A percentile compares a stretch with the other conserved stretches of the same genome.
These are phyloP conservation scores for Myotis yumanensis DNA, from an alignment of 2,113 vertebrate genomes.

Conservation along the genomic window DNA sequence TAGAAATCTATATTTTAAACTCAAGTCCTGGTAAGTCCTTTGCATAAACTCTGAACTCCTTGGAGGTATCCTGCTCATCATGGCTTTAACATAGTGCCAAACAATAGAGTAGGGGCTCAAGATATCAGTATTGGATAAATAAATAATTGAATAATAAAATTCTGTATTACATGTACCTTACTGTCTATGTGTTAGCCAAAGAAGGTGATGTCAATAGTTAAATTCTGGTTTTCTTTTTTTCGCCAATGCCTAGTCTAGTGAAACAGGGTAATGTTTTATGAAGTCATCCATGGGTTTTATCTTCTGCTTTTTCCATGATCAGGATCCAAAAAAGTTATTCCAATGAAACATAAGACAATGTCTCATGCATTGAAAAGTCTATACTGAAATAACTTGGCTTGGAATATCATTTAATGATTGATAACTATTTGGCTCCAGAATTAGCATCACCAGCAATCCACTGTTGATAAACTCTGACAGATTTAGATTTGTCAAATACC, in stretches of 20 bases:
- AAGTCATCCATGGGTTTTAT: background rate
- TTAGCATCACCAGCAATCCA: background rate
- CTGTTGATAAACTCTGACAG: background rate
- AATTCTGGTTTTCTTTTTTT: background rate
- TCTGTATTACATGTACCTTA: background rate
- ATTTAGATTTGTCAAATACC: background rate
- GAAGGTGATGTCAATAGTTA: background rate
- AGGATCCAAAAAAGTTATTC: background rate
- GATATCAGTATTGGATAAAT: background rate
- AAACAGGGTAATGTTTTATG: slow-evolving; percentile 14
- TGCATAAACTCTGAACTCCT: background rate
- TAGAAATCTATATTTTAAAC: background rate
- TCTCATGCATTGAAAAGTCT: background rate
- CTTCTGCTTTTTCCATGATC: background rate
- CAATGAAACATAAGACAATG: background rate
- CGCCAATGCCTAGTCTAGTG: background rate
- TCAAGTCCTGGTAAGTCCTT: background rate
- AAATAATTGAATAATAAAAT: background rate
- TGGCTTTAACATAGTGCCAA: background rate
- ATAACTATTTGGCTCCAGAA: background rate
- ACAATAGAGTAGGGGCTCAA: background rate
- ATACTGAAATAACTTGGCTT: background rate
- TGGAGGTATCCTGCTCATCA: background rate
- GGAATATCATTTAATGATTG: background rate
- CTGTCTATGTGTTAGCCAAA: background rate